Evolutionary conservation across 2,113 vertebrate genomes (phyloP).

Genomic region (Dromiciops gliroides): DNA sequence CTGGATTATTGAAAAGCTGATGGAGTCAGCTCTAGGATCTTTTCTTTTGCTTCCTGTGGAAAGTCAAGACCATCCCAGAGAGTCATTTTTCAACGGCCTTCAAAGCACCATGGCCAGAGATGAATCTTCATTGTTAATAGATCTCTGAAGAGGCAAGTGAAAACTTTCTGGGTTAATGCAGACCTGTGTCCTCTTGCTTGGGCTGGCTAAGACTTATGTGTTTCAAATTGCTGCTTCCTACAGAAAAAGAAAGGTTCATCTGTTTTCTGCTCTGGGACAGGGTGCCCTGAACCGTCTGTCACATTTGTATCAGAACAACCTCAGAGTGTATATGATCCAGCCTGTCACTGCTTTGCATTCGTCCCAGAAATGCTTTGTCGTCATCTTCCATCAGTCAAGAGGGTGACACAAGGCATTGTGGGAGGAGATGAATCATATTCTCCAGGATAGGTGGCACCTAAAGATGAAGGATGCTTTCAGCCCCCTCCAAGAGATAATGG

Average conservation of each 20-base stretch:
- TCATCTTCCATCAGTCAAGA: conserved; percentile 36
- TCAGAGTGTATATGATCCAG: conserved; percentile 46
- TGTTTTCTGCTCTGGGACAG: conserved; percentile 40
- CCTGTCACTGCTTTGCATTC: conserved; percentile 45
- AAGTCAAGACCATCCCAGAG: conserved; percentile 30
- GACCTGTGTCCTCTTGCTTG: conserved; percentile 39
- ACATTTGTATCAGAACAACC: conserved; percentile 49
- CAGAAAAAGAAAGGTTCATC: conserved; percentile 55
- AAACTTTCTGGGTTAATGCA: conserved; percentile 34
- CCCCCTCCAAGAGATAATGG: conserved; percentile 13
- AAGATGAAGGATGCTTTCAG: conserved; percentile 54
- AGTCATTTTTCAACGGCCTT: conserved; percentile 61
- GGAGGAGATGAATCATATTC: conserved; percentile 33
- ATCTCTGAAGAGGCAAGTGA: conserved; percentile 19
- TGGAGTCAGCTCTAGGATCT: conserved; percentile 16
- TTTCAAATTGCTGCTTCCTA: conserved; percentile 53
- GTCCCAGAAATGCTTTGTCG: conserved; percentile 52
- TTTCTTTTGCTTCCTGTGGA: conserved; percentile 29
- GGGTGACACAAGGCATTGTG: conserved; percentile 19
- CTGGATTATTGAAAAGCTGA: conserved; percentile 43
- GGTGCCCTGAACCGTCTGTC: conserved; percentile 23
- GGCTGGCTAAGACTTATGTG: conserved; percentile 28
- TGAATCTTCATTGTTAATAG: conserved; percentile 67
- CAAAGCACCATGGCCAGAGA: conserved; percentile 25
- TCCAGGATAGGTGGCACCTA: not conserved